Percentiles rank a stretch among this genome's conserved stretches.
These are phyloP conservation scores for Phylloscopus trochilus DNA, from an alignment of 2,113 vertebrate genomes.

Conservation along the genomic window DNA sequence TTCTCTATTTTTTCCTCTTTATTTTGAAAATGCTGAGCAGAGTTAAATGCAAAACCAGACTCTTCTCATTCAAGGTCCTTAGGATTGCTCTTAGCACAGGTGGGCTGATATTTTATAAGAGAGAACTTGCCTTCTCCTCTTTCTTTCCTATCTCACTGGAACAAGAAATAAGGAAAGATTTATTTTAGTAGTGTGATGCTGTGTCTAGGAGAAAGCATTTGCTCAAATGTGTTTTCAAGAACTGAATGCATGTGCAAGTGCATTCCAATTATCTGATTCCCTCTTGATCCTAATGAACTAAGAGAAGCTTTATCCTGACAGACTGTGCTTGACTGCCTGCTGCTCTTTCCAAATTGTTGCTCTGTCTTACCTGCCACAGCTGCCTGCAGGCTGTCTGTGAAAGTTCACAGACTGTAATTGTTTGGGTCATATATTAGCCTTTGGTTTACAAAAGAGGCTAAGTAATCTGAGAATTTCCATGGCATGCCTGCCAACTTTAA, in stretches of 20 bases:
- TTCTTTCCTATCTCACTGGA: neutral
- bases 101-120: neutral
- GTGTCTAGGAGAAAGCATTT: neutral
- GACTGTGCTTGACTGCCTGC: neutral
- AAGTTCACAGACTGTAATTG: slow-evolving; percentile 1
- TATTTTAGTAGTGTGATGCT: neutral
- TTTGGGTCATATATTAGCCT: neutral
- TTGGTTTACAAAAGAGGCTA: neutral
- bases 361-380: neutral
- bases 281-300: neutral
- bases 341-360: neutral
- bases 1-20: neutral
- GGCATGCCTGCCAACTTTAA: neutral
- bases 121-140: neutral
- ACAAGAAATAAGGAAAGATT: neutral
- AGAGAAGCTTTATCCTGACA: neutral
- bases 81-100: neutral
- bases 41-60: neutral
- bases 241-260: neutral
- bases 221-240: neutral
- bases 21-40: neutral
- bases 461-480: neutral
- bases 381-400: neutral
- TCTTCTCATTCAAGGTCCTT: neutral
- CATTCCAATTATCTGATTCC: slow-evolving; percentile 7